Percentiles rank a stretch among this genome's conserved stretches.
Conservation (phyloP, 2,797 vertebrate species). For the Sebastes kiyomatsui region DNA sequence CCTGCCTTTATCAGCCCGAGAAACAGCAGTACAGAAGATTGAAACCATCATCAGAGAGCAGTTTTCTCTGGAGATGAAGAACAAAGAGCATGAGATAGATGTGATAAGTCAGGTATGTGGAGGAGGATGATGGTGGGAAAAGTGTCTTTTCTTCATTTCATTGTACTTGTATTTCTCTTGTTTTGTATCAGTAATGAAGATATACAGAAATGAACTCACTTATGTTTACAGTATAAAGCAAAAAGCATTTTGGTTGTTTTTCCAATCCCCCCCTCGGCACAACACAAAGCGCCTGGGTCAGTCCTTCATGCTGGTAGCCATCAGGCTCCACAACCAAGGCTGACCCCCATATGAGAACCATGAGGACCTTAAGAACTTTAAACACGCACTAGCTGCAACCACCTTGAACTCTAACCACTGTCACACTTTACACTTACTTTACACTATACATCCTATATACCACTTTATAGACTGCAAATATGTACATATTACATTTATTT, state of each 20-base stretch:
- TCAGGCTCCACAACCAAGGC: too few species aligned
- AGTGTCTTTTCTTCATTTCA: not conserved
- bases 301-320: too few species aligned
- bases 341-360: too few species aligned
- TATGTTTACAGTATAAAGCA: not conserved
- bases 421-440: too few species aligned
- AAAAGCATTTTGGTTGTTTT: not conserved
- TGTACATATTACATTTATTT: too few species aligned
- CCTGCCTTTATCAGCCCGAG: conserved; percentile 84
- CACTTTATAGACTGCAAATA: too few species aligned
- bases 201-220: not conserved
- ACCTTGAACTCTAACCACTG: too few species aligned
- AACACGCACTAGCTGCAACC: too few species aligned
- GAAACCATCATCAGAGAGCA: conserved; percentile 96
- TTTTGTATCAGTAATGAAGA: not conserved
- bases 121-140: not conserved
- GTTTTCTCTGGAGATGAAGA: conserved; percentile 97
- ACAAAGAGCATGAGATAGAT: conserved; percentile 98
- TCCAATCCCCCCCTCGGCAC: not conserved
- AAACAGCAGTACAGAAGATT: conserved; percentile 95
- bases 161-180: not conserved
- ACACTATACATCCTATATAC: too few species aligned
- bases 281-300: too few species aligned
- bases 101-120: conserved; percentile 95
- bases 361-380: too few species aligned